Percentiles rank a stretch among this genome's conserved stretches.
Evolutionary conservation across 2,888 invertebrate genomes (phyloP).

Genomic region (Rhodophaea formosa): DNA sequence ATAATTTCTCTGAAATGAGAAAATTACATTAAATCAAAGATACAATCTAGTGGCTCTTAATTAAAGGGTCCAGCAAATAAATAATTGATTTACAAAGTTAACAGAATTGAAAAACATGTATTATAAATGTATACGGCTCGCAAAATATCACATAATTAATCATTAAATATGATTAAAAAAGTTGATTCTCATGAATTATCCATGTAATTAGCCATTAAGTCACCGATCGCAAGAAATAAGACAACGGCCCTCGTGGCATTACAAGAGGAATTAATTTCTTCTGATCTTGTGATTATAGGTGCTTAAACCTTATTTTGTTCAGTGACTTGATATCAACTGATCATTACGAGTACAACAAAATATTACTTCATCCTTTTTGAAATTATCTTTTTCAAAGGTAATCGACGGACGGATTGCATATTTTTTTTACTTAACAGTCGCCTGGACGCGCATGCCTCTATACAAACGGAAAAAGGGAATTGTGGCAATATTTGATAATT

Average conservation of each 20-base stretch:
- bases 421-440: no score
- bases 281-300: conserved; percentile 11
- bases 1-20: not conserved
- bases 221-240: conserved; percentile 13
- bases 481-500: no score
- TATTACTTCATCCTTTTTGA: not conserved
- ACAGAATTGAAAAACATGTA: not conserved
- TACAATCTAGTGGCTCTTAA: not conserved
- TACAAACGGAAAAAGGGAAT: no score
- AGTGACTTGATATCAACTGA: conserved; percentile 8
- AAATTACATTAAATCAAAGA: not conserved
- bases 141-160: conserved; percentile 21
- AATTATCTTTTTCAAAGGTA: not conserved
- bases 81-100: not conserved
- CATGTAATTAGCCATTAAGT: conserved; percentile 49
- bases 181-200: conserved; percentile 48
- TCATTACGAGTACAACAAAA: not conserved
- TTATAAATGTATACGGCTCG: not conserved
- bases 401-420: not conserved
- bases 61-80: not conserved
- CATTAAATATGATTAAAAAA: conserved; percentile 34
- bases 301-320: conserved; percentile 13
- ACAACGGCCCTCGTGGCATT: conserved; percentile 13
- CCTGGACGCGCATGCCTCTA: no score
- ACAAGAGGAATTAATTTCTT: conserved; percentile 19